phyloP scores from a whole-genome alignment of 2,113 vertebrate species.

The Sapayoa aenigma region DNA sequence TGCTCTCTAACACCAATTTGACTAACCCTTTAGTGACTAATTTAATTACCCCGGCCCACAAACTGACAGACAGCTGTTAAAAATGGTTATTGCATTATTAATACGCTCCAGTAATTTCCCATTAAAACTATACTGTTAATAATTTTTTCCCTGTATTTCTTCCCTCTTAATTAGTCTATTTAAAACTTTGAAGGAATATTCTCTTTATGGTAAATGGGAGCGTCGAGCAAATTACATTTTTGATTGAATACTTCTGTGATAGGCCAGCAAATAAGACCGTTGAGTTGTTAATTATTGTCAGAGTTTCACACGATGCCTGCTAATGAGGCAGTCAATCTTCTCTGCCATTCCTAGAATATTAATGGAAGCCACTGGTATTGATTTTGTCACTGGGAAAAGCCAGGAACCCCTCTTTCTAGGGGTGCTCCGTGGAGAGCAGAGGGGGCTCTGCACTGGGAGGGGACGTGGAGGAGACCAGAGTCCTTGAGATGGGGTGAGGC shows the following conservation, averaged over 20 bases:
- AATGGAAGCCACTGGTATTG: conserved; percentile 61
- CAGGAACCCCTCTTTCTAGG: neutral
- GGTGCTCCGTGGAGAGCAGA: neutral
- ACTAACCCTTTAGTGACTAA: conserved; percentile 76
- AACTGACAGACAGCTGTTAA: conserved; percentile 81
- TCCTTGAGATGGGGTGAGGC: neutral
- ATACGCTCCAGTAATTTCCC: conserved; percentile 79
- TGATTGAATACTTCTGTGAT: conserved; percentile 84
- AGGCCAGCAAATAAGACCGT: conserved; percentile 81
- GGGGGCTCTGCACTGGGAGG: neutral
- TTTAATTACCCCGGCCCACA: conserved; percentile 76
- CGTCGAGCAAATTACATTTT: conserved; percentile 82
- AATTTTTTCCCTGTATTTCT: conserved; percentile 76
- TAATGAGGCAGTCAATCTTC: conserved; percentile 84
- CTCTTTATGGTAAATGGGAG: conserved; percentile 78
- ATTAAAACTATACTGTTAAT: conserved; percentile 83
- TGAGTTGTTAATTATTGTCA: conserved; percentile 85
- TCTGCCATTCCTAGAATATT: conserved; percentile 72
- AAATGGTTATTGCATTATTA: conserved; percentile 84
- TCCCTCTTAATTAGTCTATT: conserved; percentile 84
- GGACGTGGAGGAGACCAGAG: neutral
- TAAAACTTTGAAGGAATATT: conserved; percentile 82
- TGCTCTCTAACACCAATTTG: conserved; percentile 37
- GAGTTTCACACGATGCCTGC: conserved; percentile 74
- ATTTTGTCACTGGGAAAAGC: conserved; percentile 14